Base-by-base conservation (phyloP, 2,888 invertebrate species). In the Ecliptopera silaceata region DNA sequence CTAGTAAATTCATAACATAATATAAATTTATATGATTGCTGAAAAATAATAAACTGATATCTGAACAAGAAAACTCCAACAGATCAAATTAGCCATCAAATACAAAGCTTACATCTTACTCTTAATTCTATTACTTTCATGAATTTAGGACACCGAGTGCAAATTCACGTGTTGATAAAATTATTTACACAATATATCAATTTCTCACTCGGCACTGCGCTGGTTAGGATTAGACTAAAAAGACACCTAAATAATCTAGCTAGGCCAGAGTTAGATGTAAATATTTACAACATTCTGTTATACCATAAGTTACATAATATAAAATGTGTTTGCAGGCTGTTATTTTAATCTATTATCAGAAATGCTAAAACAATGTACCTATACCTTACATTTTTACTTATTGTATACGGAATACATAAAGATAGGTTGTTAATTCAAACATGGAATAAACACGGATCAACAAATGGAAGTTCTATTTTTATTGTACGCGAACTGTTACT, bases 71-170 rank as follows among this genome's bases (percentile, higher is more conserved):
- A 47, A 56, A 47, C 45, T 47, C 18, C 42, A 56, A 45, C 60
- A 56, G 61, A 64, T 64, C 63, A 56, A 49, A 47, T 39, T 50
- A 48, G 38, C 18, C 29, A 59, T 54, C 45, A 49, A 49, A 48
- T 49, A 42, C n/a, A 48, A 53, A 46, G 45, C 56, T 43, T 57
- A 53, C 49, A 50, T 50, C 34, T 54, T 50, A 50, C n/a, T 13
- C 54, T 54, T 54, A 56, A 49, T 17, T 29, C 57, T 53, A 58
- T 11, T 17, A 34, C 13, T 34, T 6, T 4, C 34, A 47, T 18
- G 26, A 36, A 53, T 36, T 52, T 32, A 36, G 41, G 45, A 53
- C 15, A 58, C 53, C 17, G 38, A 57, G 51, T 26, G 17, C 11
- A 47, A 26, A 44, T 34, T 32, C 43, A 31, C 15, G 31, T 41